These are phyloP conservation scores for Caradrina kadenii DNA, from an alignment of 2,888 invertebrate genomes.

Conservation along the genomic window DNA sequence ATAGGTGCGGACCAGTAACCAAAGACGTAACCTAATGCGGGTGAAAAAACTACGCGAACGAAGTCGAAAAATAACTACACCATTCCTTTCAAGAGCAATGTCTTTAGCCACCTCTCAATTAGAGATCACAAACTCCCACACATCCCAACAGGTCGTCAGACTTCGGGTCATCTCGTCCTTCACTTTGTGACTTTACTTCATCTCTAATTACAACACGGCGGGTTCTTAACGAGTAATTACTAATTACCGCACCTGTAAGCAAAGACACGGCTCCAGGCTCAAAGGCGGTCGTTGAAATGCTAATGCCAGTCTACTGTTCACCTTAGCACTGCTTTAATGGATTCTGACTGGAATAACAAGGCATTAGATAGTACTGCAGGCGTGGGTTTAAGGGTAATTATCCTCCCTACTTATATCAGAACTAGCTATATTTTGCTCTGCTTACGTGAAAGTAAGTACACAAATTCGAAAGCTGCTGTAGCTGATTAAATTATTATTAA, in stretches of 20 bases:
- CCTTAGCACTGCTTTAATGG: constrained; percentile 15
- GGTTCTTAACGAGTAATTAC: constrained; percentile 30
- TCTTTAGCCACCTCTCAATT: no score
- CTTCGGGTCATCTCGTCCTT: not conserved
- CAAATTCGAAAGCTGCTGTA: no score
- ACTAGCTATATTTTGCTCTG: no score
- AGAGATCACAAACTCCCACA: not conserved
- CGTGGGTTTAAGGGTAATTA: not conserved
- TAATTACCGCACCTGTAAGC: constrained; percentile 45
- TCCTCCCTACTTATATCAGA: not conserved
- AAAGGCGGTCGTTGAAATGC: constrained; percentile 50
- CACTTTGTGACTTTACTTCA: constrained; percentile 12
- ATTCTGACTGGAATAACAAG: constrained; percentile 15
- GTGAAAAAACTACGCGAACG: no score
- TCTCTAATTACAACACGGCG: constrained; percentile 28
- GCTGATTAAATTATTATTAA: no score
- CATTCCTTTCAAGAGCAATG: no score
- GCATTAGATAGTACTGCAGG: constrained; percentile 11
- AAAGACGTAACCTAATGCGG: no score
- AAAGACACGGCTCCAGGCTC: constrained; percentile 28
- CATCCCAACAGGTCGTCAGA: not conserved
- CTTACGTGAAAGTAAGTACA: no score
- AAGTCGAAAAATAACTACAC: no score
- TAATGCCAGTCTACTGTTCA: constrained; percentile 36
- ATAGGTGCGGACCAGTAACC: no score